A percentile compares a stretch with the other conserved stretches of the same genome.
These are phyloP conservation scores for Pedetes capensis DNA, from an alignment of 2,113 vertebrate genomes.

Conservation along the genomic window DNA sequence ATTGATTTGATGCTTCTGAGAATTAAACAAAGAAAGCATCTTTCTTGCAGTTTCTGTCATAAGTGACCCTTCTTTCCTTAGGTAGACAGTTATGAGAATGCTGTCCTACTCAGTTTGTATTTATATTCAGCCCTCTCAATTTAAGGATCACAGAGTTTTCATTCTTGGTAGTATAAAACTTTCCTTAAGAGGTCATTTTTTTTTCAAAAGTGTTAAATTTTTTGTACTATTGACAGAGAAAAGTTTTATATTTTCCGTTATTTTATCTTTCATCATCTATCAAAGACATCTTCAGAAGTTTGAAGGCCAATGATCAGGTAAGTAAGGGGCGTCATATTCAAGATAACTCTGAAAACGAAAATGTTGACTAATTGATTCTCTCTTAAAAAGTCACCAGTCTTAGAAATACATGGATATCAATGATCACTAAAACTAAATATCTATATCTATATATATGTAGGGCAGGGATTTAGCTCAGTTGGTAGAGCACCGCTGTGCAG, in stretches of 20 bases:
- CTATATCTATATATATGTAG: neutral
- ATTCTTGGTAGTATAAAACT: neutral
- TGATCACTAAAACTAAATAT: neutral
- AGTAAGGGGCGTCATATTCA: neutral
- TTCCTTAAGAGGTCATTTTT: neutral
- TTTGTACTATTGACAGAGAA: neutral
- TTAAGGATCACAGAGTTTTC: neutral
- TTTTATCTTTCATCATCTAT: neutral
- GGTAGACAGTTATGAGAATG: neutral
- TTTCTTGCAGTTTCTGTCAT: neutral
- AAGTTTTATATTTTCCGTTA: too few species aligned
- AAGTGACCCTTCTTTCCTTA: neutral
- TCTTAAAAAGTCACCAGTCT: neutral
- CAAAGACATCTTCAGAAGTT: conserved; percentile 4
- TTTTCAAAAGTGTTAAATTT: neutral
- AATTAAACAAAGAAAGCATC: neutral
- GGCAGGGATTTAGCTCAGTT: too few species aligned
- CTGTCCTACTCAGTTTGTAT: too few species aligned
- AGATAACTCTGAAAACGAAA: neutral
- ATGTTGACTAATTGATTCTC: neutral
- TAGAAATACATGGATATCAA: neutral
- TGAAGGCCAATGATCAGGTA: neutral
- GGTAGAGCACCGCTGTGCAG: too few species aligned
- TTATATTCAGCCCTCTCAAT: neutral
- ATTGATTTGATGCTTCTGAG: neutral